A percentile compares a stretch with the other conserved stretches of the same genome.
These are phyloP conservation scores for Luperina testacea DNA, from an alignment of 2,888 invertebrate species.

Conservation along the genomic window DNA sequence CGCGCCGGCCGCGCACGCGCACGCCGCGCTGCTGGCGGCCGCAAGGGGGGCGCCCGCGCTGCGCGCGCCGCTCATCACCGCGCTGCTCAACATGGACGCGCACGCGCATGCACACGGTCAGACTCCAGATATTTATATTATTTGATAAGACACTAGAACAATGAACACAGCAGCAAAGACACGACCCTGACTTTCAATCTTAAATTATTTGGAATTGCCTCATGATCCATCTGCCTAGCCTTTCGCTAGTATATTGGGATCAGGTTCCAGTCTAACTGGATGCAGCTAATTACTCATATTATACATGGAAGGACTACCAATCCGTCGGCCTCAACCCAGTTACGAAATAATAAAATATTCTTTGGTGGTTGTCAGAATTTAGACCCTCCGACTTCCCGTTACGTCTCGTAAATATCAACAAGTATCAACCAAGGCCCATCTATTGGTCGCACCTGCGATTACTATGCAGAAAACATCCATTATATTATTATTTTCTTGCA, in stretches of 20 bases:
- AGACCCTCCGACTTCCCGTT: neutral
- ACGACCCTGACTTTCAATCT: too few relatives aligned
- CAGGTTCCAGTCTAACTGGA: neutral
- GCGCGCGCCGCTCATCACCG: slow-evolving; percentile 71
- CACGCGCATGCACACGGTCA: slow-evolving; percentile 82
- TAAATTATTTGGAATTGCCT: neutral
- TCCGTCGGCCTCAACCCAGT: neutral
- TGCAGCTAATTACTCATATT: neutral
- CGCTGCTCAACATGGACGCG: slow-evolving; percentile 81
- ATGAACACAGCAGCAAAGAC: neutral
- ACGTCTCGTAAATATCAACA: neutral
- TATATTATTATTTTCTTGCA: neutral
- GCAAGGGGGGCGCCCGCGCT: slow-evolving; percentile 71
- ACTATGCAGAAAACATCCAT: neutral
- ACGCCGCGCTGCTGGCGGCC: slow-evolving; percentile 76
- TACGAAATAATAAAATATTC: neutral
- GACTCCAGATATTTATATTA: neutral
- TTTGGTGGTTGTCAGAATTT: neutral
- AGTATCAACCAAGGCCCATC: accelerated
- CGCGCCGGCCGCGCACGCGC: slow-evolving; percentile 70
- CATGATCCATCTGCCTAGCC: neutral
- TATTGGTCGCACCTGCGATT: neutral
- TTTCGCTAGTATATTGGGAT: too few relatives aligned
- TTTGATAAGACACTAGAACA: too few relatives aligned
- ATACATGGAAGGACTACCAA: neutral